These are phyloP conservation scores for Drosophila gaucha DNA, from an alignment of 2,888 invertebrate genomes.

Conservation along the genomic window DNA sequence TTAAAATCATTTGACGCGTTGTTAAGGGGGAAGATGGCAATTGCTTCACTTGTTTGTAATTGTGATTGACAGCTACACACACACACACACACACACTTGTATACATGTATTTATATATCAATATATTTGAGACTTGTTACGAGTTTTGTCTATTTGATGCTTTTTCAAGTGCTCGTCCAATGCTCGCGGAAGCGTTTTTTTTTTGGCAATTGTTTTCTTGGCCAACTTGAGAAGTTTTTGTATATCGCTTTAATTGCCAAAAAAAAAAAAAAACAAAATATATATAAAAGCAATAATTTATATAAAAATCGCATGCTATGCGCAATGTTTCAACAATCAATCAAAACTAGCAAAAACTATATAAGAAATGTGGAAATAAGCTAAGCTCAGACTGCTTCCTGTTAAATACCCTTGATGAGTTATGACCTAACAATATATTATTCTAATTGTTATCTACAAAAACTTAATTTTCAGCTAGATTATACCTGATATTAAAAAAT, in stretches of 20 bases:
- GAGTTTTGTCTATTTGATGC: too few species aligned
- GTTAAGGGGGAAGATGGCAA: not conserved
- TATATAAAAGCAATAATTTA: constrained; percentile 12
- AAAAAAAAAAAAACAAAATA: constrained; percentile 11
- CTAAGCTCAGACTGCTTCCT: not conserved
- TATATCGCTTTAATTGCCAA: constrained; percentile 48
- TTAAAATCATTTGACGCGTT: constrained; percentile 51
- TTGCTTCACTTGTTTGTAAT: constrained; percentile 44
- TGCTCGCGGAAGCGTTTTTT: constrained; percentile 51
- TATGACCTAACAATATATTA: not conserved
- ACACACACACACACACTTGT: constrained; percentile 8
- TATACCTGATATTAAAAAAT: not conserved
- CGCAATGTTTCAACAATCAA: constrained; percentile 43
- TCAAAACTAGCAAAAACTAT: constrained; percentile 18
- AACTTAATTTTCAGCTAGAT: not conserved
- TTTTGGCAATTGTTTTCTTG: constrained; percentile 22
- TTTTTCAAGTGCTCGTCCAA: constrained; percentile 49
- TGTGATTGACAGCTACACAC: constrained; percentile 45
- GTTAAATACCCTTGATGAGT: not conserved
- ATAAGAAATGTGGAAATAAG: not conserved
- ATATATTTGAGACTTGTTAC: too few species aligned
- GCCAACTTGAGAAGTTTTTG: constrained; percentile 30
- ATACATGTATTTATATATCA: not conserved
- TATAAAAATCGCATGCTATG: constrained; percentile 29
- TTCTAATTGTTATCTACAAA: not conserved